phyloP scores from a whole-genome alignment of 1,140 invertebrate genomes.

The Aphis gossypii region DNA sequence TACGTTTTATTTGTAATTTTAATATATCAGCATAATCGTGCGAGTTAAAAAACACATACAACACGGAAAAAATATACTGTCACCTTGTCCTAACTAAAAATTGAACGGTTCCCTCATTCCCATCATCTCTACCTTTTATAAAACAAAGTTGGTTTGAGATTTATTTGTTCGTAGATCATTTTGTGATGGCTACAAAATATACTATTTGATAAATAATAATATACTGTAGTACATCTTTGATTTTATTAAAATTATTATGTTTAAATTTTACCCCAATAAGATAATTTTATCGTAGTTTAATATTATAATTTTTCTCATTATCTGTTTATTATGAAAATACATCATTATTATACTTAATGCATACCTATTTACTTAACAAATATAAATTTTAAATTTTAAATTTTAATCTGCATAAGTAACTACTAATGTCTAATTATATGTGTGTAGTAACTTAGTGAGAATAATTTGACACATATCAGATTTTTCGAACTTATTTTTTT shows the following conservation, averaged over 20 bases:
- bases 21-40: background rate
- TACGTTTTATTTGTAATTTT: background rate
- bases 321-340: background rate
- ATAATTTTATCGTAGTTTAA: background rate
- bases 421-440: too few relatives aligned
- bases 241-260: background rate
- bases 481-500: background rate
- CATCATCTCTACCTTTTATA: background rate
- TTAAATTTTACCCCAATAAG: background rate
- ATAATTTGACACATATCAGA: background rate
- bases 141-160: background rate
- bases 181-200: background rate
- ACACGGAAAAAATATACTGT: background rate
- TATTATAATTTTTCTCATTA: background rate
- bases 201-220: background rate
- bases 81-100: background rate
- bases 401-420: background rate
- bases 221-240: background rate
- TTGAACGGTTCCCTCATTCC: background rate
- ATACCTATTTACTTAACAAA: too few relatives aligned
- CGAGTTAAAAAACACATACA: background rate
- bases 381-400: background rate
- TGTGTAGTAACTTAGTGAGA: background rate
- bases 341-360: background rate
- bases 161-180: too few relatives aligned